These are phyloP conservation scores for Microctonus aethiopoides DNA, from an alignment of 2,888 invertebrate genomes.

Conservation along the genomic window DNA sequence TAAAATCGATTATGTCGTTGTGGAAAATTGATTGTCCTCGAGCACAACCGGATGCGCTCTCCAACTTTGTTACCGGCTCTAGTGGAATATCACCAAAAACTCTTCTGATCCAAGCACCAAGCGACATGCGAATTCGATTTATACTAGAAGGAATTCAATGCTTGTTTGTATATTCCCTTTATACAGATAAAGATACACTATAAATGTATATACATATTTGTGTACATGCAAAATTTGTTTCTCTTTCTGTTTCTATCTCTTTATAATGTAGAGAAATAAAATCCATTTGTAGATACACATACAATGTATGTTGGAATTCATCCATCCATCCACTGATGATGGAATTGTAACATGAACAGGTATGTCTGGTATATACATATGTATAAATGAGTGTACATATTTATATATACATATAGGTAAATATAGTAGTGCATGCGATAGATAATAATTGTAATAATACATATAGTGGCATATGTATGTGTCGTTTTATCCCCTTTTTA, in stretches of 20 bases:
- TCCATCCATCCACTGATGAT: no score
- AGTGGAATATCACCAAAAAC: constrained; percentile 21
- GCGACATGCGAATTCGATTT: constrained; percentile 33
- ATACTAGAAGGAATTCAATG: not conserved
- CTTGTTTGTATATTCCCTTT: not conserved
- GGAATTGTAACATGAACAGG: constrained; percentile 11
- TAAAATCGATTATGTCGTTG: constrained; percentile 29
- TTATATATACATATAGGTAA: not conserved
- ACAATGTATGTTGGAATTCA: not conserved
- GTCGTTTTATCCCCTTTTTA: constrained; percentile 15
- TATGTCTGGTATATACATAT: not conserved
- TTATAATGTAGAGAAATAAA: no score
- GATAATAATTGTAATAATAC: no score
- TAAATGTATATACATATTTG: not conserved
- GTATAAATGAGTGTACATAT: not conserved
- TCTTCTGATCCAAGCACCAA: constrained; percentile 17
- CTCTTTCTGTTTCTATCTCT: constrained; percentile 10
- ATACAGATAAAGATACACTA: no score
- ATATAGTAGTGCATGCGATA: no score
- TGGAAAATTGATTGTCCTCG: constrained; percentile 27
- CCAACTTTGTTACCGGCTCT: constrained; percentile 27
- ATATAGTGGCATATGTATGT: constrained; percentile 4
- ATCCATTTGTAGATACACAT: not conserved
- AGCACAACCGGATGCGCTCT: constrained; percentile 24
- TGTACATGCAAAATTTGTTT: constrained; percentile 2